phyloP scores from a whole-genome alignment of 2,113 vertebrate species.

The Lanius ludovicianus region DNA sequence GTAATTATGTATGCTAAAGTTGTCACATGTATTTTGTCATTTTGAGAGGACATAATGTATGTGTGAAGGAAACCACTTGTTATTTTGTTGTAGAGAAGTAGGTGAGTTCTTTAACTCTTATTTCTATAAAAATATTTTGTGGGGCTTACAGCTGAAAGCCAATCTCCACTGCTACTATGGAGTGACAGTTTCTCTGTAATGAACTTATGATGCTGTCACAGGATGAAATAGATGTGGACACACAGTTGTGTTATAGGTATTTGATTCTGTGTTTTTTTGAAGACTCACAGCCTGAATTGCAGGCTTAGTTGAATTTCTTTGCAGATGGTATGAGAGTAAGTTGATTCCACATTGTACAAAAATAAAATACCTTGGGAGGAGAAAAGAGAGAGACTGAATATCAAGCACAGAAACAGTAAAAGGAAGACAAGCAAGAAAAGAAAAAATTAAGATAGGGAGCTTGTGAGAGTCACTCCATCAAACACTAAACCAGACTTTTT shows the following conservation, averaged over 20 bases:
- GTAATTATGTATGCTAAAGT: neutral
- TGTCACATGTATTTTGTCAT: neutral
- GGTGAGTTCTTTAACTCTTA: neutral
- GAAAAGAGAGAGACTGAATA: neutral
- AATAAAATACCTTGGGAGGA: neutral
- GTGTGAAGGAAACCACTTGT: neutral
- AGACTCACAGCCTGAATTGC: neutral
- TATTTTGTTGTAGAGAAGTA: neutral
- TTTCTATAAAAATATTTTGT: neutral
- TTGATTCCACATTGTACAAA: neutral
- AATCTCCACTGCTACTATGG: neutral
- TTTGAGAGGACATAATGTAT: neutral
- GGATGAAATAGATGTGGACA: neutral
- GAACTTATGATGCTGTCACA: neutral
- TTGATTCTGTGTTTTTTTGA: neutral
- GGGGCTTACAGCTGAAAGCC: neutral
- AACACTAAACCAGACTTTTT: neutral
- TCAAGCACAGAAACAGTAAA: neutral
- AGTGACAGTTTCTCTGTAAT: neutral
- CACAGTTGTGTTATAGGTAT: neutral
- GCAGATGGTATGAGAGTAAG: neutral
- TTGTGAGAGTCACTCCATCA: constrained; percentile 24
- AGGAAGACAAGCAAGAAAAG: neutral
- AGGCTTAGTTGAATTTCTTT: neutral
- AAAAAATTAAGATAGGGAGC: neutral